These are phyloP conservation scores for Takifugu ocellatus DNA, from an alignment of 2,797 vertebrate species.

Conservation along the genomic window DNA sequence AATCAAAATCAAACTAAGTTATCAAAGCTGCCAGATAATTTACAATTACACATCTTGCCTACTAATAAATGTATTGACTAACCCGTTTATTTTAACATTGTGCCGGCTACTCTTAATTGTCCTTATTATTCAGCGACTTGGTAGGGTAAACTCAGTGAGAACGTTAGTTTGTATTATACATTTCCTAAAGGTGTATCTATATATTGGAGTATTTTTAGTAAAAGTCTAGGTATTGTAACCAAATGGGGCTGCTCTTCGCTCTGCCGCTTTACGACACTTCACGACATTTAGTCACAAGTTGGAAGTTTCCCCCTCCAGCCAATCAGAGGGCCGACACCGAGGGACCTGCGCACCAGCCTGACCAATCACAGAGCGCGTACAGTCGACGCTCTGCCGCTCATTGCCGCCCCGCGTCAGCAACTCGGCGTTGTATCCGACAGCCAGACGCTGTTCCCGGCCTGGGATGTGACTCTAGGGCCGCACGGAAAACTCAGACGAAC, in stretches of 20 bases:
- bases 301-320: conserved; percentile 23
- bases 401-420: neutral
- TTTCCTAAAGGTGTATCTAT: too few relatives aligned
- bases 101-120: too few relatives aligned
- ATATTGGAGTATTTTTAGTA: too few relatives aligned
- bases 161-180: too few relatives aligned
- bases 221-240: too few relatives aligned
- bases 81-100: too few relatives aligned
- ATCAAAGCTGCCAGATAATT: too few relatives aligned
- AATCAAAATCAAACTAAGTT: too few relatives aligned
- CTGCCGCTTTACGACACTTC: conserved; percentile 40
- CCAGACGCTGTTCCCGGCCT: conserved; percentile 42
- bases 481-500: conserved; percentile 23
- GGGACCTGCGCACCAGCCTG: conserved; percentile 39
- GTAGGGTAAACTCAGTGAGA: too few relatives aligned
- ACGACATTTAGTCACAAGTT: conserved; percentile 30
- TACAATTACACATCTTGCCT: too few relatives aligned
- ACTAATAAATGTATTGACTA: too few relatives aligned
- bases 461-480: conserved; percentile 69
- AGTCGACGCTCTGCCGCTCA: conserved; percentile 6
- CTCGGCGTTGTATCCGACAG: conserved; percentile 39
- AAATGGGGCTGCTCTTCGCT: neutral
- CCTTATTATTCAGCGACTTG: too few relatives aligned
- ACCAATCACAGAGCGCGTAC: conserved; percentile 28
- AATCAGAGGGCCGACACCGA: conserved; percentile 31